Conservation (phyloP, 2,888 invertebrate species). For the Pseudeuparius sepicola region DNA sequence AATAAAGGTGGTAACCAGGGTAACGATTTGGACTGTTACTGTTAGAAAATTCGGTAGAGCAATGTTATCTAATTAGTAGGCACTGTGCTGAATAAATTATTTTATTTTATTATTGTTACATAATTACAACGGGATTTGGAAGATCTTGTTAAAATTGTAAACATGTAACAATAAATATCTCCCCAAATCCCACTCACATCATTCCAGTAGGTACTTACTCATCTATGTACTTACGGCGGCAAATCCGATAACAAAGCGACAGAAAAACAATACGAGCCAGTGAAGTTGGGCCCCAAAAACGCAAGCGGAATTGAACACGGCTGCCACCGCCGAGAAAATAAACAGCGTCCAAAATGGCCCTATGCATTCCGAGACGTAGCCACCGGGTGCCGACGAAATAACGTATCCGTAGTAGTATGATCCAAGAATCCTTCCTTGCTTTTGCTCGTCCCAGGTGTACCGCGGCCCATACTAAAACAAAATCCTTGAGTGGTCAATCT, state of each 20-base stretch:
- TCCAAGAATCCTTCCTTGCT: slow-evolving; percentile 17
- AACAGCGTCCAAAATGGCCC: slow-evolving; percentile 23
- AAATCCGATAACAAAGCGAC: slow-evolving; percentile 48
- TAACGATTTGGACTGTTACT: too few species aligned
- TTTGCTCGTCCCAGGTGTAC: slow-evolving; percentile 17
- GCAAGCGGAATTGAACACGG: slow-evolving; percentile 35
- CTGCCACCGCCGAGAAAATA: slow-evolving; percentile 15
- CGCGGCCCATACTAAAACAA: background rate
- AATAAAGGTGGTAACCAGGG: too few species aligned
- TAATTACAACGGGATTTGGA: too few species aligned
- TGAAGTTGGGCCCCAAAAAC: slow-evolving; percentile 46
- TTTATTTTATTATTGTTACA: too few species aligned
- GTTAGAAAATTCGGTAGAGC: too few species aligned
- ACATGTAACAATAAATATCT: too few species aligned
- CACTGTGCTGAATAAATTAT: slow-evolving; percentile 54
- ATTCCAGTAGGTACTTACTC: too few species aligned
- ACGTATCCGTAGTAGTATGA: slow-evolving; percentile 22
- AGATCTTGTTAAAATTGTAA: too few species aligned
- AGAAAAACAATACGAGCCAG: slow-evolving; percentile 43
- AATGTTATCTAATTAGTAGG: slow-evolving; percentile 45
- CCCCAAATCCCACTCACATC: too few species aligned
- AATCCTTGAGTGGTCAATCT: too few species aligned
- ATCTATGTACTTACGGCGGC: slow-evolving; percentile 42
- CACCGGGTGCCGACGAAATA: slow-evolving; percentile 18
- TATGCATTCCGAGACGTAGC: slow-evolving; percentile 20